A percentile compares a stretch with the other conserved stretches of the same genome.
Evolutionary conservation across 2,888 invertebrate species (phyloP).

Genomic region (Hypsopygia costalis): DNA sequence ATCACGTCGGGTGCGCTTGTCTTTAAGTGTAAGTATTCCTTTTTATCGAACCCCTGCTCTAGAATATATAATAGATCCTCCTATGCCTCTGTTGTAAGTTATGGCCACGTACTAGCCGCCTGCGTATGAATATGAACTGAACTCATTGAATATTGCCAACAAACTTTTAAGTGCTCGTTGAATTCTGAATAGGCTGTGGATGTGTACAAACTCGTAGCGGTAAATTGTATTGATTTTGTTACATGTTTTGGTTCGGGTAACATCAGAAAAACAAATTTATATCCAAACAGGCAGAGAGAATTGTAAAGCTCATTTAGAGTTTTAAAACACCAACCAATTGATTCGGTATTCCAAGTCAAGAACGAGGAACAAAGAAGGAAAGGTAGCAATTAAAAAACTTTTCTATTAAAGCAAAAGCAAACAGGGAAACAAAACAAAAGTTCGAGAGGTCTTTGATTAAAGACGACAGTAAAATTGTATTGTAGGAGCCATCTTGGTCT

Average conservation of each 20-base stretch:
- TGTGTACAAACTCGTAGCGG: slow-evolving; percentile 7
- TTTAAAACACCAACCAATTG: not conserved
- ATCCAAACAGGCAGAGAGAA: not conserved
- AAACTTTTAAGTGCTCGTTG: slow-evolving; percentile 42
- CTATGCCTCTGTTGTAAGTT: slow-evolving; percentile 18
- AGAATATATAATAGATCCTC: too few relatives aligned
- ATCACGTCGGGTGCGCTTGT: not conserved
- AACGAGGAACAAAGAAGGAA: slow-evolving; percentile 35
- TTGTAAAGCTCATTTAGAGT: not conserved
- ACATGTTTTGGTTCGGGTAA: slow-evolving; percentile 5
- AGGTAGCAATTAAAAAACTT: slow-evolving; percentile 60
- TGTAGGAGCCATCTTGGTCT: slow-evolving; percentile 36
- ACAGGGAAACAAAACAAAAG: slow-evolving; percentile 48
- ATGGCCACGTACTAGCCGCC: slow-evolving; percentile 27
- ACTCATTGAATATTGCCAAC: slow-evolving; percentile 42
- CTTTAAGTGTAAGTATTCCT: not conserved
- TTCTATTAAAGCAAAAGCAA: slow-evolving; percentile 46
- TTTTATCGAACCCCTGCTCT: slow-evolving; percentile 6
- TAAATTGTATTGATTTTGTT: not conserved
- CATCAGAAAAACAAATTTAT: not conserved
- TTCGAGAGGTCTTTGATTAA: slow-evolving; percentile 54
- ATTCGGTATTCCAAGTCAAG: slow-evolving; percentile 15
- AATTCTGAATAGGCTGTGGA: slow-evolving; percentile 39
- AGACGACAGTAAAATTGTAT: slow-evolving; percentile 41
- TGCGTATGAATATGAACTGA: slow-evolving; percentile 32